Base-by-base conservation (phyloP, 2,888 invertebrate species). In the Diaphora mendica region DNA sequence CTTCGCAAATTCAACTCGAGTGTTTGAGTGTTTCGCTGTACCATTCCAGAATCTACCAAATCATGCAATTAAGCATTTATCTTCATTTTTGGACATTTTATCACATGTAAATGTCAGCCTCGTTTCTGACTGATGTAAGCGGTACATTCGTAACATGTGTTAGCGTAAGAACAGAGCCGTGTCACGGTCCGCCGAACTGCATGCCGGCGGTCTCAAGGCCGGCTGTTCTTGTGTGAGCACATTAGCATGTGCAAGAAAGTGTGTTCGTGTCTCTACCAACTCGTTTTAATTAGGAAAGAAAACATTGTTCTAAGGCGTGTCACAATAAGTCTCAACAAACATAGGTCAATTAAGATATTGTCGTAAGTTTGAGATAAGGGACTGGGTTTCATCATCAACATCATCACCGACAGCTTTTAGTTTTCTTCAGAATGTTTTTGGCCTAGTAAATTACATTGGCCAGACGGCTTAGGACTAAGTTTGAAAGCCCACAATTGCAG, bases 191-290 rank as follows among this genome's bases (percentile, higher is more conserved):
- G 74, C 39, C 13, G 71, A 55, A 0, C 48, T 64, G 39, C 72
- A 68, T 70, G 70, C 59, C 70, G 59, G 30, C 67, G 17, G 62
- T 67, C 70, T 71, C 71, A 74, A 74, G 74, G 74, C 65, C 74
- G 71, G 62, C 39, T 62, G 70, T 70, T 70, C 62, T 70, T 62
- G 39, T 69, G 13, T 69, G 69, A 70, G 62, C 42, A 39, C 59
- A 59, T 70, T 70, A 70, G 23, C 62, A 62, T 70, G 62, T 62
- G 70, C 62, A 70, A 70, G 70, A 70, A 62, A 70, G 70, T 68
- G 62, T 68, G 67, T 30, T 42, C 59, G 42, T 51, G 48, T 39
- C 17, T 65, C 64, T 62, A 59, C 30, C 20, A 13, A 62, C 62
- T 15, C 17, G 69, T 69, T 65, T 35, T 42, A 44, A 39, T 44